A percentile compares a stretch with the other conserved stretches of the same genome.
These are phyloP conservation scores for Pollachius pollachius DNA, from an alignment of 2,113 vertebrate genomes.

Conservation along the genomic window DNA sequence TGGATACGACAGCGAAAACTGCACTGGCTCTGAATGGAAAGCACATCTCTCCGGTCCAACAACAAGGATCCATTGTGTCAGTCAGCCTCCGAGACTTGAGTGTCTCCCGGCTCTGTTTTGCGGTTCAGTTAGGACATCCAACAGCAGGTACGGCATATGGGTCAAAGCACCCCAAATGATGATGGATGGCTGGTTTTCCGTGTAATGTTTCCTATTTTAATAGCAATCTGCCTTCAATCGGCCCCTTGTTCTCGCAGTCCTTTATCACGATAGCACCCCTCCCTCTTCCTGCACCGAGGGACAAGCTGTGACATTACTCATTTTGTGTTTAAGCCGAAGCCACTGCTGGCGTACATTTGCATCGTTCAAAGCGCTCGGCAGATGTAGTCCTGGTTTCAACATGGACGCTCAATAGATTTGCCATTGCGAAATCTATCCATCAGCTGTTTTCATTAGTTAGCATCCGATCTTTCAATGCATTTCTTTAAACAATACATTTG, in stretches of 20 bases:
- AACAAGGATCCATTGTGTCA: constrained; percentile 49
- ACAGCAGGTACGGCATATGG: constrained; percentile 46
- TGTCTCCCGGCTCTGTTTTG: constrained; percentile 49
- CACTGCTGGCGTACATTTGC: no score
- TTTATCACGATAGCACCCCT: constrained; percentile 4
- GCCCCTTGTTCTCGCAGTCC: constrained; percentile 10
- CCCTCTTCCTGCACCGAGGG: no score
- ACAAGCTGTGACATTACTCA: no score
- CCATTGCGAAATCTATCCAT: no score
- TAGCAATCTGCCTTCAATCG: constrained; percentile 2
- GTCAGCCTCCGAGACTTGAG: constrained; percentile 39
- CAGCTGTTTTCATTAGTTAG: no score
- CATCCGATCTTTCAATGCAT: no score
- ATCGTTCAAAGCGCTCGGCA: no score
- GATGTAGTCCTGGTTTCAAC: no score
- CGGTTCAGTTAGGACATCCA: constrained; percentile 42
- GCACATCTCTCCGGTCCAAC: constrained; percentile 40
- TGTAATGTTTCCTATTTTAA: constrained; percentile 34
- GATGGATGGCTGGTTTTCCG: constrained; percentile 63
- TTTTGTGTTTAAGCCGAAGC: no score
- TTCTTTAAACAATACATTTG: no score
- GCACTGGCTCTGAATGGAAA: constrained; percentile 28
- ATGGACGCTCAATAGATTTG: no score
- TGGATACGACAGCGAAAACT: no score
- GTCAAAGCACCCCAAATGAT: constrained; percentile 66